Conservation (phyloP, 2,888 invertebrate genomes). For the Ellobium chinense region DNA sequence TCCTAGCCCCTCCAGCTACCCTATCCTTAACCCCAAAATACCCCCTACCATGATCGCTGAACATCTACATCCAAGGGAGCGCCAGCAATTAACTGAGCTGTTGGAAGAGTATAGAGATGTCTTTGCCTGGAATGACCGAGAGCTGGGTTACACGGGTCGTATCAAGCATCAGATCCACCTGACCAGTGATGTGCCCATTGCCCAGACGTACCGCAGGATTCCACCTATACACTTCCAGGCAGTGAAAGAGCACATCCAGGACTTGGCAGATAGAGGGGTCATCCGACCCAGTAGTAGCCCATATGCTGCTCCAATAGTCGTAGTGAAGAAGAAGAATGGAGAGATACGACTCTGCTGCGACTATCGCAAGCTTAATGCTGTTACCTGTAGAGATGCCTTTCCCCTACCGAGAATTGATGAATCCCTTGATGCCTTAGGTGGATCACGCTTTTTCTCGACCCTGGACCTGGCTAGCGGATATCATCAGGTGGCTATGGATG, state of each 20-base stretch:
- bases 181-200: constrained; percentile 2
- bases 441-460: constrained; percentile 47
- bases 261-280: constrained; percentile 41
- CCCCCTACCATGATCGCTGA: too few species aligned
- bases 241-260: constrained; percentile 37
- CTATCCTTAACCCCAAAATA: too few species aligned
- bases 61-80: too few species aligned
- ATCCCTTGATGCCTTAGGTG: background rate
- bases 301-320: constrained; percentile 53
- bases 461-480: too few species aligned
- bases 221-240: constrained; percentile 32
- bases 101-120: background rate
- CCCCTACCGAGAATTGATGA: too few species aligned
- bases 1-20: too few species aligned
- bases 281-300: constrained; percentile 48
- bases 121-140: too few species aligned
- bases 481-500: constrained; percentile 2
- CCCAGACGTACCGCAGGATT: constrained; percentile 31
- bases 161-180: background rate
- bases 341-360: too few species aligned
- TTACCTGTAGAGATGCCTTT: too few species aligned
- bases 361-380: too few species aligned
- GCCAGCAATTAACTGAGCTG: background rate
- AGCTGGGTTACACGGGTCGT: background rate
- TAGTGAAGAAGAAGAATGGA: constrained; percentile 53